Percentiles rank a stretch among this genome's conserved stretches.
phyloP scores from a whole-genome alignment of 2,113 vertebrate genomes.

The Sceloporus tristichus region DNA sequence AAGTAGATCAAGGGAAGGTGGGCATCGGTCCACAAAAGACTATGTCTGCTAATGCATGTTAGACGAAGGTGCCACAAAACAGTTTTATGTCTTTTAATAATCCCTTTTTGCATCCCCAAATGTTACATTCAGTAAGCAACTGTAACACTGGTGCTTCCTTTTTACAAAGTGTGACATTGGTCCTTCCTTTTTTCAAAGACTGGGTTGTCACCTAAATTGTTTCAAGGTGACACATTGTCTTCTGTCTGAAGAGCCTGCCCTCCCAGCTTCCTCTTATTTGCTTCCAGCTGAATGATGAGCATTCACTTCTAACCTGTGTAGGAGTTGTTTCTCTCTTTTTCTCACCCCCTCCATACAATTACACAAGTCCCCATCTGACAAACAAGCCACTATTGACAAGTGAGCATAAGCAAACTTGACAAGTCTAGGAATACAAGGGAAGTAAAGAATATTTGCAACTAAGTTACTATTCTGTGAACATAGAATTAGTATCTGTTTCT shows the following conservation, averaged over 20 bases:
- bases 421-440: constrained; percentile 6
- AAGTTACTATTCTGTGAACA: background rate
- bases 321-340: background rate
- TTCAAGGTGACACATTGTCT: background rate
- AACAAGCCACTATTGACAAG: background rate
- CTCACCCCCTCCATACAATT: background rate
- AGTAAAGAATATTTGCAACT: background rate
- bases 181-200: background rate
- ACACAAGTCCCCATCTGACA: background rate
- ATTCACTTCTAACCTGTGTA: background rate
- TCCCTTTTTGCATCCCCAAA: background rate
- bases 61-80: too few relatives aligned
- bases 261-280: background rate
- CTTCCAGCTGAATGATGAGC: background rate
- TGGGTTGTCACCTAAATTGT: background rate
- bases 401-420: constrained; percentile 19
- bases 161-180: background rate
- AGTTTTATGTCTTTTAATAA: too few relatives aligned
- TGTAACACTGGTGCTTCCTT: background rate
- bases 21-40: too few relatives aligned
- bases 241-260: background rate
- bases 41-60: too few relatives aligned
- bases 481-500: background rate
- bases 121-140: background rate
- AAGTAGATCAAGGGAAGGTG: too few relatives aligned